Conservation (phyloP, 2,888 invertebrate species). For the Platycnemis pennipes region DNA sequence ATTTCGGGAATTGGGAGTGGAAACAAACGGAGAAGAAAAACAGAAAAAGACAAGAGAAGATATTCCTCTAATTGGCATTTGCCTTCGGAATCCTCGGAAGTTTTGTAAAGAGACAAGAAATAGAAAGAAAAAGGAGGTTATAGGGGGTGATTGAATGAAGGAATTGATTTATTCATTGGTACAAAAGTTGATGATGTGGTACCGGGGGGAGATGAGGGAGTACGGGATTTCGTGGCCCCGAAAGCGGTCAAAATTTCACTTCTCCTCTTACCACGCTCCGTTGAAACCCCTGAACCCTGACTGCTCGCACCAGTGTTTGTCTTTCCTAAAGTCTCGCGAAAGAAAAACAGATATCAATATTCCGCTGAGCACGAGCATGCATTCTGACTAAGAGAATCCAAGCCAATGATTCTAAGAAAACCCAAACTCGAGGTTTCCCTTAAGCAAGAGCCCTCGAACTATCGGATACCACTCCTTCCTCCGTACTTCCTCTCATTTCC, state of each 20-base stretch:
- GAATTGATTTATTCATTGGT: conserved; percentile 1
- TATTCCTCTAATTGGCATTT: not conserved
- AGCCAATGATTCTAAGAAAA: conserved; percentile 35
- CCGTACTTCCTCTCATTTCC: not conserved
- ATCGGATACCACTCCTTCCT: not conserved
- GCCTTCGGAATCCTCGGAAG: not conserved
- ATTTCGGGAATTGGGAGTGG: not conserved
- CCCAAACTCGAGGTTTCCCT: not conserved
- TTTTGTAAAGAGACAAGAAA: not conserved
- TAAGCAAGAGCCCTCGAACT: not conserved
- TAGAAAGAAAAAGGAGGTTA: not conserved
- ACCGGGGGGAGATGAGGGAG: not conserved
- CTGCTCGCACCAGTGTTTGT: conserved; percentile 1
- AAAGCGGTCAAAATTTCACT: conserved; percentile 1
- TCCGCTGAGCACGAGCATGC: conserved; percentile 27
- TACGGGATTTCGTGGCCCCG: not conserved
- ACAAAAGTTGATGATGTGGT: not conserved
- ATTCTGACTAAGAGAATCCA: conserved; percentile 6
- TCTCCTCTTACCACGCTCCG: not conserved
- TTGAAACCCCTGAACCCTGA: not conserved
- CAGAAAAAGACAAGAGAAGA: not conserved
- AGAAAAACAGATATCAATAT: conserved; percentile 37
- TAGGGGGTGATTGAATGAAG: not conserved
- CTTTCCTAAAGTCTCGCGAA: not conserved
- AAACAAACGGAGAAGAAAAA: not conserved